Base-by-base conservation (phyloP, 2,888 invertebrate genomes). In the Gnatocerus cornutus region DNA sequence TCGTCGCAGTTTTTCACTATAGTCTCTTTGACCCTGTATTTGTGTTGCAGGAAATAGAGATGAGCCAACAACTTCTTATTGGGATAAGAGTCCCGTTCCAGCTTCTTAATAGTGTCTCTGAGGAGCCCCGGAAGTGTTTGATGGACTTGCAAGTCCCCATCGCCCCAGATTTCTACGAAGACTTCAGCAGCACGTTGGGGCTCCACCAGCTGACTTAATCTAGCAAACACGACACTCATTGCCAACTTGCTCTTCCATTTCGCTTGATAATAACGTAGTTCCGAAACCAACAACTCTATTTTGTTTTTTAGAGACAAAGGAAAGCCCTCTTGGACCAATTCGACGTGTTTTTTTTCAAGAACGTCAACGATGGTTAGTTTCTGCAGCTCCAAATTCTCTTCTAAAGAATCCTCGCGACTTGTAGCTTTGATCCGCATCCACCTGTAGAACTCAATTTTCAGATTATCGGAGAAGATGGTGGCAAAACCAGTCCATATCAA, bases 231-330 rank as follows among this genome's bases (percentile, higher is more conserved):
- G 7, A 41, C n/a, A 61, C 43, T 56, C 66, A 70, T 67, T 1
- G 66, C 46, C 9, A 67, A n/a, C 61, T 67, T 66, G 56, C 70
- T 70, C 29, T 56, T 56, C 66, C 66, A 70, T n/a, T 30, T 41
- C 2, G 14, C 14, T 6, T 48, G 61, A 10, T 66, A 70, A 1
- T 10, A 1, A 1, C 30, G 1, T 30, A 70, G 39, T 43, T 70
- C 70, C 5, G 16, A 21, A 12, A 3, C 21, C 9, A 70, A 33
- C 6, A 70, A 50, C 13, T 70, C 56, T 1, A 70, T 55, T 39
- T 59, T 56, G 2, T 39, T 5, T 13, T 55, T 27, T 43, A 7
- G 10, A 21, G 10, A 13, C 12, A 14, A 13, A 3, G 12, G 27
- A 10, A 8, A 1, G 14, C 7, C 7, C 9, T 6, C 7, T 7